Conservation (phyloP, 2,888 invertebrate species). For the Lycophotia porphyrea region DNA sequence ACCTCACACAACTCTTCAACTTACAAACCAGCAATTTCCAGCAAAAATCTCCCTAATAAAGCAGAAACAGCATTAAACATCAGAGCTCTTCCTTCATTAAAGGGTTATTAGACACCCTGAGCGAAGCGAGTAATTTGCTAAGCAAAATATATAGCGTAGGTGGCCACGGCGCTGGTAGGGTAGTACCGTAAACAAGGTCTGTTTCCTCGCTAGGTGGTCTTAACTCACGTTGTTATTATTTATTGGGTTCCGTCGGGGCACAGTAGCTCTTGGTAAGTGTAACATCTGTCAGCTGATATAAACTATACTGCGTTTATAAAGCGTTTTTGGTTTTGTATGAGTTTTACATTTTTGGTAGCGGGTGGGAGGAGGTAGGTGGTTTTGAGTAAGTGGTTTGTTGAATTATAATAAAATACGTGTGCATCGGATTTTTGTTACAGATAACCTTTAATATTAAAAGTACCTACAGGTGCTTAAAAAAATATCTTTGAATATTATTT, state of each 20-base stretch:
- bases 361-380: background rate
- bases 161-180: constrained; percentile 86
- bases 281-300: constrained; percentile 76
- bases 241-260: constrained; percentile 84
- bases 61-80: constrained; percentile 66
- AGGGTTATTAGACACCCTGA: constrained; percentile 88
- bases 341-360: constrained; percentile 28
- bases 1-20: constrained; percentile 39
- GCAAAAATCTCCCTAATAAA: constrained; percentile 68
- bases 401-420: background rate
- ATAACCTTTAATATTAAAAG: background rate
- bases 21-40: constrained; percentile 57
- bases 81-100: constrained; percentile 84
- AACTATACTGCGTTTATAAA: constrained; percentile 61
- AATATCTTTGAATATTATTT: too few relatives aligned
- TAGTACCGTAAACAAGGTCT: constrained; percentile 85
- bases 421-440: background rate
- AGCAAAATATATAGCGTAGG: constrained; percentile 89
- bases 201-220: constrained; percentile 89
- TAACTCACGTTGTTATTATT: constrained; percentile 89
- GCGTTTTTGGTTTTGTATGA: constrained; percentile 56
- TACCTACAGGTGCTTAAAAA: background rate
- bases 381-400: background rate
- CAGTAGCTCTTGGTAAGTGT: constrained; percentile 79
- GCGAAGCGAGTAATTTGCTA: constrained; percentile 88